Evolutionary conservation across 2,888 invertebrate genomes (phyloP), one percentile per base, ranked within the genome.

Genomic region (Tanytarsus gracilentus): DNA sequence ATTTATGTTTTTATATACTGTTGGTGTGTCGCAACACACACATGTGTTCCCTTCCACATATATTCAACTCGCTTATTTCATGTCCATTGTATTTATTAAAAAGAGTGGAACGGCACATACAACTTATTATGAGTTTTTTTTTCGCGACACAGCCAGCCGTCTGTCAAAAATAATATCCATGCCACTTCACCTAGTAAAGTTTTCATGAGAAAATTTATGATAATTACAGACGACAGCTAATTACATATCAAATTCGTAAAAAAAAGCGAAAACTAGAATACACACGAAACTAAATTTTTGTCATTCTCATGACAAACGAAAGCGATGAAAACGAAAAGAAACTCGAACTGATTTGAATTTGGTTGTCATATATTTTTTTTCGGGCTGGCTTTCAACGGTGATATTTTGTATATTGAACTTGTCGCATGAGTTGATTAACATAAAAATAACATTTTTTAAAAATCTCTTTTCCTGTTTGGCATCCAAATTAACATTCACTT

Each of bases 361-460:
- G 23, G 18, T n/a, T 33, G 11, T n/a, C n/a, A n/a, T n/a, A n/a
- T n/a, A n/a, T 33, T n/a, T 33, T 33, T 33, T 33, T 44, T 44
- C 21, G 44, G 21, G 23, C 18, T 36, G 21, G 44, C 21, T 30
- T 30, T 30, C 30, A 40, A 40, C 14, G 23, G 23, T 11, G 11
- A 9, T 44, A 44, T 44, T 44, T 55, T 55, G 55, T 25, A 55
- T 55, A 39, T 55, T 55, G 55, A 55, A 55, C 55, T 55, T 55
- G 55, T 55, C 40, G 55, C 55, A 40, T 40, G 39, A 55, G 33
- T 53, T 36, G 23, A 55, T 55, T 55, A 33, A 55, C 55, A 55
- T 55, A 55, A 55, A 55, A 39, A 39, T 44, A 44, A 44, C 26
- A 26, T 40, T 40, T 55, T 49, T 49, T n/a, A 25, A 26, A 25